Conservation (phyloP, 2,888 invertebrate genomes). For the Cataglyphis livida region DNA sequence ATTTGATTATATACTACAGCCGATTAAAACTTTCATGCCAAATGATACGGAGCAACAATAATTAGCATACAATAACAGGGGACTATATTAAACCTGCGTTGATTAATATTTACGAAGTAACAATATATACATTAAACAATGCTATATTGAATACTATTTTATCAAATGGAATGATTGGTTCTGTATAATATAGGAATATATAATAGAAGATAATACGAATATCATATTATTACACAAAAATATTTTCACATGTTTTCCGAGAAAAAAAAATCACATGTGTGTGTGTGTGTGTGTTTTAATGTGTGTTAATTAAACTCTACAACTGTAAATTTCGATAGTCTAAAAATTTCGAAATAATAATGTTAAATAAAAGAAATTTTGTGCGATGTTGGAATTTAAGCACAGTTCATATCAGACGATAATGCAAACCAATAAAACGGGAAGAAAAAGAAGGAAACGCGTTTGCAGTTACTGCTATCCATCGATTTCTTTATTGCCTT, state of each 20-base stretch:
- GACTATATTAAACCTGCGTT: conserved; percentile 20
- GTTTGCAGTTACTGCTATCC: conserved; percentile 15
- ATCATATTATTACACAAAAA: background rate
- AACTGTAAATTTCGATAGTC: background rate
- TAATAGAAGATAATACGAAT: background rate
- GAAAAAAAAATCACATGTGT: too few relatives aligned
- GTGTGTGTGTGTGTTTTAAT: too few relatives aligned
- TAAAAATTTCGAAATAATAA: background rate
- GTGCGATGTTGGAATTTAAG: conserved; percentile 16
- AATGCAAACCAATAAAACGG: conserved; percentile 41
- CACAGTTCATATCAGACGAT: conserved; percentile 24
- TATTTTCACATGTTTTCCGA: background rate
- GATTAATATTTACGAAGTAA: conserved; percentile 47
- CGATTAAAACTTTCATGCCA: conserved; percentile 41
- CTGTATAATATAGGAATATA: background rate
- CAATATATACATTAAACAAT: background rate
- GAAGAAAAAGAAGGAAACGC: background rate
- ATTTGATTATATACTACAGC: conserved; percentile 24
- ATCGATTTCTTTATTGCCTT: conserved; percentile 54
- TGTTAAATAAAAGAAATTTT: conserved; percentile 18
- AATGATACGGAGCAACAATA: conserved; percentile 23
- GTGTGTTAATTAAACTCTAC: background rate
- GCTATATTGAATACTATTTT: background rate
- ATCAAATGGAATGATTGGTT: conserved; percentile 5
- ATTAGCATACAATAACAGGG: conserved; percentile 33